Evolutionary conservation across 2,113 vertebrate species (phyloP).

Genomic region (Phylloscopus whistleri): DNA sequence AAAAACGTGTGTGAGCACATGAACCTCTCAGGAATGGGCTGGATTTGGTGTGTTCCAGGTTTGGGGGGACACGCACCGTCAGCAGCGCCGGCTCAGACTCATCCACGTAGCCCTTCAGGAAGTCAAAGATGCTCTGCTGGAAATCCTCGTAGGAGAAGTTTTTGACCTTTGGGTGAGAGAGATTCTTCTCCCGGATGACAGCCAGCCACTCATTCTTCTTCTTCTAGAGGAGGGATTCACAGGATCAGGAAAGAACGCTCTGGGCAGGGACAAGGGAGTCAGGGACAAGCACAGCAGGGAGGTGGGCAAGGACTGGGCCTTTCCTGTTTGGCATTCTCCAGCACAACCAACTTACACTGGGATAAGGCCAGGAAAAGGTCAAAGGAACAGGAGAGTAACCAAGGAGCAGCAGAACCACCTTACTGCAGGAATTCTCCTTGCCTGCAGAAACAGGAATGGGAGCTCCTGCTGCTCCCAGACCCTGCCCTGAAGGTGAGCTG

Average conservation of each 20-base stretch:
- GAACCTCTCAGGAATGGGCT: fast-evolving
- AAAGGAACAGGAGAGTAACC: neutral
- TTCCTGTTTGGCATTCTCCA: too few species aligned
- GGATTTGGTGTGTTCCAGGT: neutral
- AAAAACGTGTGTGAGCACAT: fast-evolving
- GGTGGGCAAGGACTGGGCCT: neutral
- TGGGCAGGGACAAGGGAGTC: neutral
- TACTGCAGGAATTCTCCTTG: neutral
- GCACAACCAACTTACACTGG: neutral
- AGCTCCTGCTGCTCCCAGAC: too few species aligned
- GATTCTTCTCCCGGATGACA: conserved; percentile 75
- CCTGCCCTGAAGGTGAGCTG: fast-evolving
- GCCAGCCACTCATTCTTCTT: conserved; percentile 66
- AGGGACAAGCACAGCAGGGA: neutral
- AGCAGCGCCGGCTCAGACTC: conserved; percentile 76
- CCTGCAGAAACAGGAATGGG: neutral
- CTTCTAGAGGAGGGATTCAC: conserved; percentile 62
- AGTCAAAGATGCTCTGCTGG: conserved; percentile 78
- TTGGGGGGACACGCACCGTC: conserved; percentile 63
- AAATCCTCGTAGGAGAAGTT: conserved; percentile 80
- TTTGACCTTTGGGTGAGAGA: conserved; percentile 73
- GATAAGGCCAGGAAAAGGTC: neutral
- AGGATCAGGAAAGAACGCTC: neutral
- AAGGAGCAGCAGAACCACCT: neutral
- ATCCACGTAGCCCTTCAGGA: conserved; percentile 72